Evolutionary conservation across 2,113 vertebrate species (phyloP), one percentile per base, ranked within the genome.

Genomic region (Abramis brama): DNA sequence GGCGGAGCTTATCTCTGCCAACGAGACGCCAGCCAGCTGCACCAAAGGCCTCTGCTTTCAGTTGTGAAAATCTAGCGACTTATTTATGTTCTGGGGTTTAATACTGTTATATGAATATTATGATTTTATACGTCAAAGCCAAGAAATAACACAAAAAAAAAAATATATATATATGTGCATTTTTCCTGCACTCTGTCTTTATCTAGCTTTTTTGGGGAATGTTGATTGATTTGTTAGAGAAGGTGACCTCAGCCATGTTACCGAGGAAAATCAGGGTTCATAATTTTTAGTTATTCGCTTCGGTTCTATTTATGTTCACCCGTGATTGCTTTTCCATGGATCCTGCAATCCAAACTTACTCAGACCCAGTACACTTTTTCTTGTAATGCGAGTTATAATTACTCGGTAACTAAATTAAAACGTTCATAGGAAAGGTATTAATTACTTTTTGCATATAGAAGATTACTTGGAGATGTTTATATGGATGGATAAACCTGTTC

Each of bases 1-100:
- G 92, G 83, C 84, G 47, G 80, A 12, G 62, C 87, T 85, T 91
- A 90, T 88, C 89, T 84, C 91, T 79, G 90, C 93, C 93, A 94
- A 93, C 92, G 91, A 92, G 82, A 91, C 19, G 85, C 89, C 92
- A 90, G 86, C 91, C 89, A 86, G 85, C 85, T 80, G 71, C 86
- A 78, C 17, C 6, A 95, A 95, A 96, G 95, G 95, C 93, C 92
- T 91, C 75, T 91, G 94, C 95, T 96, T 97, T 93, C 93, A 94
- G 92, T 95, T 91, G 89, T 88, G 87, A 91, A 89, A 89, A 88
- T 92, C 89, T 84, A 92, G 89, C 87, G 73, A 92, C 91, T 94
- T 92, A 94, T 94, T 95, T 95, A 93, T 95, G 92, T 94, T 94
- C 92, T 85, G 62, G 89, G 66, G 88, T 92, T 93, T 95, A 94